Base-by-base conservation (phyloP, 2,888 invertebrate genomes). In the Mythimna vitellina region DNA sequence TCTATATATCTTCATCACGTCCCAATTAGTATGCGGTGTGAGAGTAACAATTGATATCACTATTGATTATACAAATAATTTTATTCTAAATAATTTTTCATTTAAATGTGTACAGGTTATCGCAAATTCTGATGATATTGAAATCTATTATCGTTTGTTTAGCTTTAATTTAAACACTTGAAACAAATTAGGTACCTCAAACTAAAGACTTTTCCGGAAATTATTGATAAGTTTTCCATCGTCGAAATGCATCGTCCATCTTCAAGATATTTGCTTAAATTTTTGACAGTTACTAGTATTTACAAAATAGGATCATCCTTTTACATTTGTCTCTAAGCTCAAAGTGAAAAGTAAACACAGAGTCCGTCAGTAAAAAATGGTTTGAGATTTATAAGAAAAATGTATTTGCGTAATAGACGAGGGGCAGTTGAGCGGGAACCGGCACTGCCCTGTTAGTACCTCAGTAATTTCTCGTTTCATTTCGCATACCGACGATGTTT, bases 401-500 rank as follows among this genome's bases (percentile, higher is more conserved):
- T 72, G 56, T 80, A 67, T 66, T 73, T 74, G 51, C 64, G 54
- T 64, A 61, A 72, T 73, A 66, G 70, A 76, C 69, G 32, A 51
- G 65, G 46, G 20, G 35, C 63, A 64, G 70, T 76, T 64, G 65
- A 78, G 58, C 76, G 61, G 82, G 78, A 78, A 80, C 78, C 78
- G 74, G 69, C 82, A 74, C 75, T 65, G 65, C 78, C 78, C 84
- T 84, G 85, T 82, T 76, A 80, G 74, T 76, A 74, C 72, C 69
- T 67, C 67, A 38, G 80, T 87, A 87, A 88, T 87, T 89, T 86
- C 86, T 90, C 84, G 86, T 82, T 82, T 88, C 86, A 90, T 91
- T 91, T 88, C 72, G 85, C 87, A 88, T 87, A 80, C 85, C 83
- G 80, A 80, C 87, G 88, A 88, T 89, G 89, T 92, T 92, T 91